A percentile compares a stretch with the other conserved stretches of the same genome.
Conservation (phyloP, 2,797 vertebrate genomes). For the Chiroxiphia lanceolata region DNA sequence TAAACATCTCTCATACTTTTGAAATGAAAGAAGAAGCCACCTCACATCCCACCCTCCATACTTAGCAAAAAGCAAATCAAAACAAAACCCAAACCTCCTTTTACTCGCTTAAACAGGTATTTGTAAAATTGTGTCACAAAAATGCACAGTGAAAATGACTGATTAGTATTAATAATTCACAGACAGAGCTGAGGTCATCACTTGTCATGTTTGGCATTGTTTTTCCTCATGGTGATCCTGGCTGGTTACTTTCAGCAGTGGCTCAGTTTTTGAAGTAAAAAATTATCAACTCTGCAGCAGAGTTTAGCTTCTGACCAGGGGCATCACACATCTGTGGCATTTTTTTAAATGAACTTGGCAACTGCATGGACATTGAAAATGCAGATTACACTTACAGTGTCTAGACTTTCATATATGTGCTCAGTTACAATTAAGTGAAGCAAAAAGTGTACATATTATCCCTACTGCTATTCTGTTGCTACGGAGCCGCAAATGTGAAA, state of each 20-base stretch:
- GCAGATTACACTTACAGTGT: constrained; percentile 82
- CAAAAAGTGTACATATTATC: constrained; percentile 78
- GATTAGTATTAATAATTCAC: constrained; percentile 57
- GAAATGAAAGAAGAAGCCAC: constrained; percentile 33
- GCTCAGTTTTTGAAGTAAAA: constrained; percentile 66
- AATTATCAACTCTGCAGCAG: constrained; percentile 69
- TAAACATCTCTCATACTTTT: constrained; percentile 60
- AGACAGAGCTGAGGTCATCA: constrained; percentile 71
- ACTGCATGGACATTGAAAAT: constrained; percentile 79
- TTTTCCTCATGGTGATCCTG: constrained; percentile 66
- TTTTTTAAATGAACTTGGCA: constrained; percentile 73
- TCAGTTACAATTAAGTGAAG: constrained; percentile 81
- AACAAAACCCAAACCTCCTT: constrained; percentile 34
- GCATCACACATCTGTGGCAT: constrained; percentile 81
- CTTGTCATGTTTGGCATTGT: constrained; percentile 70
- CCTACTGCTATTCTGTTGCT: constrained; percentile 80
- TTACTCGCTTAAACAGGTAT: constrained; percentile 49
- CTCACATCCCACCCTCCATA: constrained; percentile 30
- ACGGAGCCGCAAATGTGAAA: constrained; percentile 80
- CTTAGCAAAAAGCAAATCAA: not conserved
- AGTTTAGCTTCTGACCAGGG: constrained; percentile 73
- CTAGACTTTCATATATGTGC: constrained; percentile 83
- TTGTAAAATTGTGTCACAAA: constrained; percentile 62
- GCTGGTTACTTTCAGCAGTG: constrained; percentile 69
- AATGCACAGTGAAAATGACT: constrained; percentile 78